Base-by-base conservation (phyloP, 2,888 invertebrate genomes). In the Dasypogon diadema region DNA sequence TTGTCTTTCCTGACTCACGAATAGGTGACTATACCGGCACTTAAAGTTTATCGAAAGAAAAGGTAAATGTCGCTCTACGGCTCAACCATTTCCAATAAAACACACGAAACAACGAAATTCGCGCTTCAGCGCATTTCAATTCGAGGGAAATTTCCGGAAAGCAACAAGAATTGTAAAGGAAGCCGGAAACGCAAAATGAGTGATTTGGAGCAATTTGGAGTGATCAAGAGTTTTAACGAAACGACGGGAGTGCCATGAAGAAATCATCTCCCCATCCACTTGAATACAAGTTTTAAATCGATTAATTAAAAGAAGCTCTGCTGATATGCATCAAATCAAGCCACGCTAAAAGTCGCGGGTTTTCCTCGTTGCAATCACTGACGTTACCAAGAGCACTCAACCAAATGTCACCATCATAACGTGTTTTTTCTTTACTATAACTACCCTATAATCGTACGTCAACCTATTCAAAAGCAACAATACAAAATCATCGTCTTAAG, bases 81-180 rank as follows among this genome's bases (percentile, higher is more conserved):
- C 65, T 18, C 8, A 48, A 21, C 65, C 46, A 46, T 65, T 46
- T 42, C 22, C 46, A 65, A 26, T 65, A 65, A 48, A 3, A 24
- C 48, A 65, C 48, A 2, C 60, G 65, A 48, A 48, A 42, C 65
- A 48, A 65, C 46, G 48, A 18, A 22, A 22, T 65, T 65, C 65
- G 65, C 24, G 65, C 37, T 65, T 65, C 65, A 65, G 48, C 48
- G 65, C 22, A 18, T 65, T 65, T 46, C 37, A 34, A 26, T 5
- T 65, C 12, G 65, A 65, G 65, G 65, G 65, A 48, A 65, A 46
- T 65, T 65, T 65, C 65, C 65, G 65, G 65, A 65, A 26, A 65
- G 21, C 37, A 18, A 65, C 48, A 65, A 65, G 46, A 65, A 46
- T 26, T 46, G 16, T 24, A 46, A 46, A 65, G 65, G 65, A 65